Evolutionary conservation across 2,888 invertebrate genomes (phyloP), one percentile per base, ranked within the genome.

Genomic region (Pseudococcus longispinus): DNA sequence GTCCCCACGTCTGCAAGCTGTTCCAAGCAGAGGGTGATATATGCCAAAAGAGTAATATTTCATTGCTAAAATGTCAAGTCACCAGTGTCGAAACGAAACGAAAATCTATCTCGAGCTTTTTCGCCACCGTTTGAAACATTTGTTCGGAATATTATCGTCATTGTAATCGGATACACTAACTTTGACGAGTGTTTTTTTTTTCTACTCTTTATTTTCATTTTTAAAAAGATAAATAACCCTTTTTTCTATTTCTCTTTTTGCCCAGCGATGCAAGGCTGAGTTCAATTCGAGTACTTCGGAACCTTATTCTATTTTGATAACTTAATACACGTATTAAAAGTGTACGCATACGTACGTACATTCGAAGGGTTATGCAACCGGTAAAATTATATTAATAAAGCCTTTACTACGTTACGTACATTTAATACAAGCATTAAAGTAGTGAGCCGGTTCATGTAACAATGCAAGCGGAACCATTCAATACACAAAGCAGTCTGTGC

Each of bases 11-110:
- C 20, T 42, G 37, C 77, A 80, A 80, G 42, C 77, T 80, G 70
- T 70, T 70, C 70, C 4, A 5, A 32, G 29, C 70, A 29, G 18
- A 70, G 32, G 70, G 70, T 20, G 60, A 15, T 60, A 23, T 23
- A 60, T 60, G 60, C 60, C 60, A 60, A 60, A 60, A 23, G 23
- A 23, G 60, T 70, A 70, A 70, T 70, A 70, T 70, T 70, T 70
- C 70, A 70, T 70, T 70, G 4, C 29, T 9, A 70, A 70, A 70
- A 70, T 70, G 70, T 70, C 70, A 70, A 70, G 70, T 70, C 70
- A 70, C 18, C 70, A 26, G 4, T 1, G 29, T 29, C 70, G 65
- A 65, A 65, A 51, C 8, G n/a, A n/a, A 37, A 9, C 37, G 60
- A 60, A 51, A 51, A 60, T 60, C 23, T 20, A 60, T 9, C 8